Conservation (phyloP, 2,888 invertebrate genomes). For the Chalcosyrphus nemorum region DNA sequence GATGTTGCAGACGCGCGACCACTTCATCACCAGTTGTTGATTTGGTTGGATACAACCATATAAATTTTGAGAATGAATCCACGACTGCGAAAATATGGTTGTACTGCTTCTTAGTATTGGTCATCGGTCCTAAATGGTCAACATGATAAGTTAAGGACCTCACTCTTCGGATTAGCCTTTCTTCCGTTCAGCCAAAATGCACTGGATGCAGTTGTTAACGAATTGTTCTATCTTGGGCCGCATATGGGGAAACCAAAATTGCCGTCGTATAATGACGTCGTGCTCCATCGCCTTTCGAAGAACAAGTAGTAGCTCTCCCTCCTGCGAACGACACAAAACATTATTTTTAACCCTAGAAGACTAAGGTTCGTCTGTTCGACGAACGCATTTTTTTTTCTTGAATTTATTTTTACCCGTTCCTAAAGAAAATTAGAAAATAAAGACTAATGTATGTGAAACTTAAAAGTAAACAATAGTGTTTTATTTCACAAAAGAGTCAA, state of each 20-base stretch:
- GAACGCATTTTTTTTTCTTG: too few species aligned
- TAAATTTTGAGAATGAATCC: conserved; percentile 44
- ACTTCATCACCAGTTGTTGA: conserved; percentile 74
- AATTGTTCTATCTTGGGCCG: too few species aligned
- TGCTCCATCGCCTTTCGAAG: conserved; percentile 77
- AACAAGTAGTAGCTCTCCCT: neutral
- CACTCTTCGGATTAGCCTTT: conserved; percentile 74
- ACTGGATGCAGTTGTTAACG: conserved; percentile 41
- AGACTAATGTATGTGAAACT: too few species aligned
- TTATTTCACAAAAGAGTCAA: too few species aligned
- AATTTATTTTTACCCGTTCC: too few species aligned
- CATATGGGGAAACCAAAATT: conserved; percentile 74
- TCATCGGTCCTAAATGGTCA: conserved; percentile 78
- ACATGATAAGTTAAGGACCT: conserved; percentile 75
- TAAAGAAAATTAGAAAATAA: too few species aligned
- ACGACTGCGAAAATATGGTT: neutral
- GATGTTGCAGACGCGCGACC: neutral
- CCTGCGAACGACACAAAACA: neutral
- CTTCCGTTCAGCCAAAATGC: conserved; percentile 73
- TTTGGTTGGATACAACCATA: conserved; percentile 76
- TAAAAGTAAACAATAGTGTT: too few species aligned
- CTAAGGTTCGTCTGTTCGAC: neutral
- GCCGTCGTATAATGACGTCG: conserved; percentile 76
- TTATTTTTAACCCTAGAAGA: neutral
- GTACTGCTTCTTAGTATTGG: neutral